Percentiles rank a stretch among this genome's conserved stretches.
These are phyloP conservation scores for Callopanchax toddi DNA, from an alignment of 2,113 vertebrate genomes.

Conservation along the genomic window DNA sequence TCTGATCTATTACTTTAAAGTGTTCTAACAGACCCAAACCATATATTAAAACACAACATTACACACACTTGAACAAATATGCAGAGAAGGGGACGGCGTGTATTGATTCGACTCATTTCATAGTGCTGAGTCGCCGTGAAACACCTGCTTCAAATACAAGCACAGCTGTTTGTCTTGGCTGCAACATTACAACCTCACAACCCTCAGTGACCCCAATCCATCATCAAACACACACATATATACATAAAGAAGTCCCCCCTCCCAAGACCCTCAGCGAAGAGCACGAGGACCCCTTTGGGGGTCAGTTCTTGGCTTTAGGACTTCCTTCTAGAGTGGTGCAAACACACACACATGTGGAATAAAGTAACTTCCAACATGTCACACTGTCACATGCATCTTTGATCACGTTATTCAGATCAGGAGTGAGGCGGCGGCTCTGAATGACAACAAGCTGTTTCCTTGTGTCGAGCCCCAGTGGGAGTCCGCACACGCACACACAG, in stretches of 20 bases:
- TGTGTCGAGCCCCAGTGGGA: constrained; percentile 16
- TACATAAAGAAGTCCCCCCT: too few relatives aligned
- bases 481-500: neutral
- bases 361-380: neutral
- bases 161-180: constrained; percentile 79
- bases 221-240: constrained; percentile 56
- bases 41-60: neutral
- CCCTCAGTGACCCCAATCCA: constrained; percentile 76
- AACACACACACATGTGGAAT: neutral
- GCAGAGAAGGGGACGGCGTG: constrained; percentile 26
- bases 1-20: too few relatives aligned
- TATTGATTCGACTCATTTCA: constrained; percentile 76
- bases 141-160: constrained; percentile 72
- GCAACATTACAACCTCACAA: constrained; percentile 70
- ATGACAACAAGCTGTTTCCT: constrained; percentile 48
- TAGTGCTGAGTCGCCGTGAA: constrained; percentile 73
- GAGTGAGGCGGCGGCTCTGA: constrained; percentile 42
- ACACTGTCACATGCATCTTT: constrained; percentile 28
- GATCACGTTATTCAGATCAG: constrained; percentile 52
- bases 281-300: constrained; percentile 9
- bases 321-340: neutral
- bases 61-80: constrained; percentile 17
- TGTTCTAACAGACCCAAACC: too few relatives aligned
- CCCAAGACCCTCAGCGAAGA: constrained; percentile 30
- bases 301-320: constrained; percentile 16